Conservation (phyloP, 2,888 invertebrate species). For the Palloptera scutellata region DNA sequence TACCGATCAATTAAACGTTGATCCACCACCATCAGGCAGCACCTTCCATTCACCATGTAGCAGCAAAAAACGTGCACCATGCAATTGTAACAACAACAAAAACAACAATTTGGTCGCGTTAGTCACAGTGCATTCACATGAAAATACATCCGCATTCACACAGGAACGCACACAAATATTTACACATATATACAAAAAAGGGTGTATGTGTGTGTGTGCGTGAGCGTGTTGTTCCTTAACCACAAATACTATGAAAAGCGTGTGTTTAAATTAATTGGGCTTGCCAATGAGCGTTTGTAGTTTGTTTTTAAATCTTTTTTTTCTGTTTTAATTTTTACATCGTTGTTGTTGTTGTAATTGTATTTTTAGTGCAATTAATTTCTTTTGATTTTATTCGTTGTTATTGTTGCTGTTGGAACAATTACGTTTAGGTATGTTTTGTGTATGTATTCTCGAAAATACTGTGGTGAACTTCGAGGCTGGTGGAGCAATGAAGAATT, state of each 20-base stretch:
- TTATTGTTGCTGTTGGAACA: too few species aligned
- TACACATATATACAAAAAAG: not conserved
- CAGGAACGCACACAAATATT: slow-evolving; percentile 20
- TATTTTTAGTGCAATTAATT: slow-evolving; percentile 8
- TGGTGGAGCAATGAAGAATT: not conserved
- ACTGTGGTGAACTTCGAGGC: not conserved
- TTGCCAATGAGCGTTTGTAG: slow-evolving; percentile 21
- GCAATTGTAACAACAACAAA: slow-evolving; percentile 3
- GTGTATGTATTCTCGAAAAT: not conserved
- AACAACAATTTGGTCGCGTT: slow-evolving; percentile 18
- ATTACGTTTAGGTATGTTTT: not conserved
- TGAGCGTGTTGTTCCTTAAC: slow-evolving; percentile 44
- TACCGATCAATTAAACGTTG: too few species aligned
- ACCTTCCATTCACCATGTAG: too few species aligned
- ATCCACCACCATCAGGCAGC: too few species aligned
- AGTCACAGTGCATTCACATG: slow-evolving; percentile 20
- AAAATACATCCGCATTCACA: slow-evolving; percentile 2
- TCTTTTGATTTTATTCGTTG: too few species aligned
- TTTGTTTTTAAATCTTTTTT: not conserved
- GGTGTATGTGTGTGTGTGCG: slow-evolving; percentile 6
- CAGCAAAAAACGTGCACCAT: too few species aligned
- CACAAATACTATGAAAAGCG: slow-evolving; percentile 55
- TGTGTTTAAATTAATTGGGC: slow-evolving; percentile 56
- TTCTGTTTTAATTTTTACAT: not conserved
- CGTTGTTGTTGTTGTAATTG: slow-evolving; percentile 32